Evolutionary conservation across 1,140 invertebrate genomes (phyloP), one percentile per base, ranked within the genome.

Genomic region (Drosophila miranda): DNA sequence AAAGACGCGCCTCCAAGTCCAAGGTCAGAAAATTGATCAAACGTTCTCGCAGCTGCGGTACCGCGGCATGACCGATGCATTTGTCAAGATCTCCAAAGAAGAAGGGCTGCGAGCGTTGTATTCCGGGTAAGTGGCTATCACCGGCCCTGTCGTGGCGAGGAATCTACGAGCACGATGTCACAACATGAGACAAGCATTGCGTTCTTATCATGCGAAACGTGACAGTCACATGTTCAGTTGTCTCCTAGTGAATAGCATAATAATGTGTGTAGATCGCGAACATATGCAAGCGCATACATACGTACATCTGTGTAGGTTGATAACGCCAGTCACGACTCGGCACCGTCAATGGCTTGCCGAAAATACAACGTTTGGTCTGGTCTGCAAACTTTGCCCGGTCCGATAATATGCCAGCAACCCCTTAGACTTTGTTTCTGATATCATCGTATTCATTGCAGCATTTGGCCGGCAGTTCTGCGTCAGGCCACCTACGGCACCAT

Each of bases 401-500:
- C 41, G 74, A 77, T 77, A 77, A 69, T 38, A 70, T 9, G 34
- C 46, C 21, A 38, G 52, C 56, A 69, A 80, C 54, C 60, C 56
- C 62, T 62, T 80, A 72, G 72, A 63, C 80, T 80, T 78, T 78
- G 64, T 49, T 71, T 26, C 30, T 38, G 59, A 28, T 53, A 60
- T 19, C 23, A n/a, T 23, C 16, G 23, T 5, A 43, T 55, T n/a
- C 4, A 30, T 57, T 76, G 46, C 91, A 98, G 97, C 68, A 97
- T 99, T 87, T 95, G 95, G 92, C 97, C 97, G 57, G 98, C 97
- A 46, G 94, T 98, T 53, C 92, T 99, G 45, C 93, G 97, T 23
- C 98, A 99, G 92, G 96, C 97, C 14, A 97, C 97, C 44, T 99
- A 99, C 93, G 98, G 98, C 74, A 98, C 97, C 21, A 97, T 99